phyloP scores from a whole-genome alignment of 2,888 invertebrate genomes.

The Scaptomyza polygonia region DNA sequence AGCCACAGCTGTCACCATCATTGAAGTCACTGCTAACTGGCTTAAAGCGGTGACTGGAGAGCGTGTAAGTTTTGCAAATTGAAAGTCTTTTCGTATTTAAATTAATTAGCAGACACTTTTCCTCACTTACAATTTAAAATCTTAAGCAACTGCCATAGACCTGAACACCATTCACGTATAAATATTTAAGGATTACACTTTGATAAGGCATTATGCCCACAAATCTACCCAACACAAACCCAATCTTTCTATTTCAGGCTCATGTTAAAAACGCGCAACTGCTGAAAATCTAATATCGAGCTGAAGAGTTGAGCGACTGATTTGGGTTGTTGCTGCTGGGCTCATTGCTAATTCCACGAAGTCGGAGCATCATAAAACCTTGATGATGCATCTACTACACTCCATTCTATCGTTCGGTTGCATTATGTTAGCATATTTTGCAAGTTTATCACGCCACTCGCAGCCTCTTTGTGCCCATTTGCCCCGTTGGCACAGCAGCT shows the following conservation, averaged over 20 bases:
- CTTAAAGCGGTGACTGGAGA: constrained; percentile 13
- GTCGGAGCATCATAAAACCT: constrained; percentile 80
- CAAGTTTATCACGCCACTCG: constrained; percentile 62
- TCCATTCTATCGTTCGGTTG: constrained; percentile 33
- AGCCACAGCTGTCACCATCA: background rate
- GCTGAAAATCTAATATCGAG: constrained; percentile 56
- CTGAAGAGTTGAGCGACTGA: constrained; percentile 28
- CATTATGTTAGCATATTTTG: constrained; percentile 70
- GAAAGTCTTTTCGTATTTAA: constrained; percentile 41
- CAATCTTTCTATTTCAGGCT: constrained; percentile 14
- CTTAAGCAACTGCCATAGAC: constrained; percentile 34
- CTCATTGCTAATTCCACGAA: constrained; percentile 82
- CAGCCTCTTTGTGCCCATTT: constrained; percentile 47
- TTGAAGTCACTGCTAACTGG: constrained; percentile 12
- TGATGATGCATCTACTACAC: constrained; percentile 51
- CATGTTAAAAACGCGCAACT: constrained; percentile 59
- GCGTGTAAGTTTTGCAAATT: constrained; percentile 57
- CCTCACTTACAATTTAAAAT: constrained; percentile 43
- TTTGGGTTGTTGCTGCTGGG: constrained; percentile 17
- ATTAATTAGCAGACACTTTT: constrained; percentile 53
- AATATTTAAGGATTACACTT: constrained; percentile 58
- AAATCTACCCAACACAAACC: background rate
- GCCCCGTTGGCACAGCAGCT: constrained; percentile 46
- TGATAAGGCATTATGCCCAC: constrained; percentile 30
- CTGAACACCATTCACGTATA: constrained; percentile 15